Percentiles rank a stretch among this genome's conserved stretches.
phyloP scores from a whole-genome alignment of 2,888 invertebrate species.

The Amiota mariae region DNA sequence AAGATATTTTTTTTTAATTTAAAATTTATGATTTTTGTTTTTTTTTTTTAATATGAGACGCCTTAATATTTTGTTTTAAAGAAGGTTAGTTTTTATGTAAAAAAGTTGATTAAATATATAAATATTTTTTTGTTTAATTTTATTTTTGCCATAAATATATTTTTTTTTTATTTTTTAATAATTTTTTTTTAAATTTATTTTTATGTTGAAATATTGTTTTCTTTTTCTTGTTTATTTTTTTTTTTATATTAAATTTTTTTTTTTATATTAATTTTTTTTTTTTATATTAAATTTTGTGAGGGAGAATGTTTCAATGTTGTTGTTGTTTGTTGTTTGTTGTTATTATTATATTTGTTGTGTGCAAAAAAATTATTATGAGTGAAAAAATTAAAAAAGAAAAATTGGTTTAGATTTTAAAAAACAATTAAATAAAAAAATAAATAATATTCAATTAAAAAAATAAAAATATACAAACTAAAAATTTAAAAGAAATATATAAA shows the following conservation, averaged over 20 bases:
- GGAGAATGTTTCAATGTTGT: conserved; percentile 31
- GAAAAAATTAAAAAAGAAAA: conserved; percentile 43
- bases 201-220: conserved; percentile 39
- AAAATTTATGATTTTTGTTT: conserved; percentile 28
- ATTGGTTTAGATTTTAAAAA: conserved; percentile 66
- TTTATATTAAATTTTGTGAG: too few species aligned
- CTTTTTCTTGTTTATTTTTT: conserved; percentile 38
- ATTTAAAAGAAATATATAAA: conserved; percentile 30
- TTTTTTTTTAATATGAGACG: conserved; percentile 37
- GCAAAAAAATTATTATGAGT: conserved; percentile 46
- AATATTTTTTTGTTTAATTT: conserved; percentile 32
- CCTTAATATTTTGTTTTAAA: conserved; percentile 48
- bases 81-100: conserved; percentile 37
- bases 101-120: conserved; percentile 35
- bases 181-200: conserved; percentile 28
- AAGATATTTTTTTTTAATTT: conserved; percentile 38
- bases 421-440: too few species aligned
- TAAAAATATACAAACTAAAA: conserved; percentile 6
- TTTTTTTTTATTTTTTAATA: conserved; percentile 32
- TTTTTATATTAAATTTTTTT: background rate
- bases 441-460: conserved; percentile 5
- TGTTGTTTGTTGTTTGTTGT: conserved; percentile 39
- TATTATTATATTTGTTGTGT: conserved; percentile 52
- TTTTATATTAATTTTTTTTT: conserved; percentile 36
- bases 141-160: conserved; percentile 58